These are phyloP conservation scores for Cenopis cana DNA, from an alignment of 2,888 invertebrate species.

Conservation along the genomic window DNA sequence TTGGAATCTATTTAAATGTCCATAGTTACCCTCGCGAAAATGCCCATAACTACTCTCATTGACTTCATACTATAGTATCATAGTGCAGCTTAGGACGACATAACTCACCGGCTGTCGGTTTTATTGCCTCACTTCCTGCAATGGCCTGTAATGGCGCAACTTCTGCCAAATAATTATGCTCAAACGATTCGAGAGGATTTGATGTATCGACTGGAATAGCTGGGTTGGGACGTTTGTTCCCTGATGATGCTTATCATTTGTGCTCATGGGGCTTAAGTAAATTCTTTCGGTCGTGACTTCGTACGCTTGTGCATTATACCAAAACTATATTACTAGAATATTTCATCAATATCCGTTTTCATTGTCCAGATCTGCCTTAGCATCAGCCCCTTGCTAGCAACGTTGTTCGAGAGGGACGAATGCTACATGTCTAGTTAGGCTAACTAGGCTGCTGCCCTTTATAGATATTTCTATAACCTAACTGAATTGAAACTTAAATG, in stretches of 20 bases:
- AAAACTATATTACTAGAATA: no score
- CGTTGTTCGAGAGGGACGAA: no score
- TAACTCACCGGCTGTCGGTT: slow-evolving; percentile 59
- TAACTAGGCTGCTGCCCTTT: no score
- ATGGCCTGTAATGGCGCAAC: slow-evolving; percentile 53
- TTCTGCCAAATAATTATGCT: slow-evolving; percentile 61
- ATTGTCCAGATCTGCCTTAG: no score
- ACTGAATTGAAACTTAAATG: no score
- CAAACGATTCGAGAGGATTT: slow-evolving; percentile 40
- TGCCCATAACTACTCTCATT: neutral
- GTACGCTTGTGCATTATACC: no score
- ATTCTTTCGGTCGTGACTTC: neutral
- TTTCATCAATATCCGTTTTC: no score
- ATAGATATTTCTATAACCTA: no score
- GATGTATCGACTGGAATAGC: slow-evolving; percentile 23
- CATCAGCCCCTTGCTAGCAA: no score
- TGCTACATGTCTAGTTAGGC: no score
- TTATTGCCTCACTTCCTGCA: slow-evolving; percentile 53
- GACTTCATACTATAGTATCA: slow-evolving; percentile 6
- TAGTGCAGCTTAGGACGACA: slow-evolving; percentile 47
- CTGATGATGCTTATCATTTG: neutral
- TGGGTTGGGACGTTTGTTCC: neutral
- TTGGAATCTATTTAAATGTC: no score
- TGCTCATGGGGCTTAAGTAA: neutral
- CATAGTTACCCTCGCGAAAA: no score